These are phyloP conservation scores for Scarus forsteni DNA, from an alignment of 2,797 vertebrate genomes.

Conservation along the genomic window DNA sequence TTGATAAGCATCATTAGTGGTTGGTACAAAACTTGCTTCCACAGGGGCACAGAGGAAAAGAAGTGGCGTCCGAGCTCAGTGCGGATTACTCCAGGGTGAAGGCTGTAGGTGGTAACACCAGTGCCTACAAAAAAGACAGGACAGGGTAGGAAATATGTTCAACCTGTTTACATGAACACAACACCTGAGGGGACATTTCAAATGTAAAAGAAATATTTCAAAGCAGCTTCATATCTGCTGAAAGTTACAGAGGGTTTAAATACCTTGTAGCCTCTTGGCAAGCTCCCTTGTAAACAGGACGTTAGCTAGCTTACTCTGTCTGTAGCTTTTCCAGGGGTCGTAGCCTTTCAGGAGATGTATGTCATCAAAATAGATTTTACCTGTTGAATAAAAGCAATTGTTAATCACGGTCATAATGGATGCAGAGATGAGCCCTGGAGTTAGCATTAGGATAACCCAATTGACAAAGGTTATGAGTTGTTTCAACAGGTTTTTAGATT, in stretches of 20 bases:
- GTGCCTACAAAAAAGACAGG: constrained; percentile 51
- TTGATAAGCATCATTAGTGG: constrained; percentile 65
- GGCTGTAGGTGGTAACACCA: constrained; percentile 71
- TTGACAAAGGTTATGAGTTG: too few relatives aligned
- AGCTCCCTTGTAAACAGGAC: constrained; percentile 77
- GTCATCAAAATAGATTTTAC: constrained; percentile 79
- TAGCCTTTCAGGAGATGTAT: constrained; percentile 77
- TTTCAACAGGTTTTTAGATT: too few relatives aligned
- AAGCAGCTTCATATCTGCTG: not conserved
- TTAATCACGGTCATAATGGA: not conserved
- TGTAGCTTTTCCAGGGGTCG: constrained; percentile 60
- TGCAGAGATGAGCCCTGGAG: too few relatives aligned
- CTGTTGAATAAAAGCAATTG: constrained; percentile 38
- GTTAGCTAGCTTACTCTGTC: constrained; percentile 80
- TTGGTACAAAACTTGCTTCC: constrained; percentile 59
- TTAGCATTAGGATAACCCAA: too few relatives aligned
- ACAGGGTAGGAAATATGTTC: not conserved
- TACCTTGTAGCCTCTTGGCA: constrained; percentile 69
- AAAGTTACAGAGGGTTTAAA: not conserved
- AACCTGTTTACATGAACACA: not conserved
- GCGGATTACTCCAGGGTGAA: constrained; percentile 77
- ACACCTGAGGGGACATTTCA: not conserved
- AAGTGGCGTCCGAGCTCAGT: constrained; percentile 75
- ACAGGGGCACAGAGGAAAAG: constrained; percentile 49
- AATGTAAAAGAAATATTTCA: not conserved